A percentile compares a stretch with the other conserved stretches of the same genome.
Evolutionary conservation across 2,888 invertebrate species (phyloP).

Genomic region (Cartodere bifasciata): DNA sequence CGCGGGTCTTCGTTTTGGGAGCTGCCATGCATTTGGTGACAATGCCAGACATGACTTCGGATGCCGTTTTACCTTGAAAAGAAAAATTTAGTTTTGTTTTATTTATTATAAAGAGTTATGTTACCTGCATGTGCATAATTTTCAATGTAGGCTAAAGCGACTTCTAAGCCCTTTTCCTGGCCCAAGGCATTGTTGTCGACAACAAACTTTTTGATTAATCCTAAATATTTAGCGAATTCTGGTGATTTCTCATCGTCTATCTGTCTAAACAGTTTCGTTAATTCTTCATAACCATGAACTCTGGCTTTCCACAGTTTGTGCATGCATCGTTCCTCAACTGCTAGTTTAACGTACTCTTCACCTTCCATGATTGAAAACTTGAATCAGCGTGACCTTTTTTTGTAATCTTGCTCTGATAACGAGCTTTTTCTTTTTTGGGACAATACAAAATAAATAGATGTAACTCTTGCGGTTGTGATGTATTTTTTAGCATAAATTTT

Average conservation of each 20-base stretch:
- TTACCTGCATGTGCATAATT: conserved; percentile 80
- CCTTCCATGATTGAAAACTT: conserved; percentile 63
- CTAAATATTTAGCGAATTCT: conserved; percentile 85
- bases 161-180: conserved; percentile 91
- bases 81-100: too few relatives aligned
- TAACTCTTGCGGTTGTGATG: too few relatives aligned
- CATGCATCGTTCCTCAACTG: conserved; percentile 80
- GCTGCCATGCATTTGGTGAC: conserved; percentile 89
- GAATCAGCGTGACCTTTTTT: too few relatives aligned
- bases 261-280: conserved; percentile 73
- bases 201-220: conserved; percentile 88
- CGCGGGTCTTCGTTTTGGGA: conserved; percentile 81
- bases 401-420: too few relatives aligned
- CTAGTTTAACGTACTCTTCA: conserved; percentile 74
- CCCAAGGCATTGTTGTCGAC: conserved; percentile 88
- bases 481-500: too few relatives aligned
- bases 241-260: conserved; percentile 88
- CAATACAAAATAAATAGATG: too few relatives aligned
- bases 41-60: conserved; percentile 66
- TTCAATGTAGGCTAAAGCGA: conserved; percentile 80
- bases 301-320: conserved; percentile 97
- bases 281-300: conserved; percentile 87
- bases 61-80: conserved; percentile 75
- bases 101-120: too few relatives aligned
- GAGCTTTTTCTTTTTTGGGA: too few relatives aligned